Evolutionary conservation across 2,113 vertebrate species (phyloP).

Genomic region (Macrotis lagotis): DNA sequence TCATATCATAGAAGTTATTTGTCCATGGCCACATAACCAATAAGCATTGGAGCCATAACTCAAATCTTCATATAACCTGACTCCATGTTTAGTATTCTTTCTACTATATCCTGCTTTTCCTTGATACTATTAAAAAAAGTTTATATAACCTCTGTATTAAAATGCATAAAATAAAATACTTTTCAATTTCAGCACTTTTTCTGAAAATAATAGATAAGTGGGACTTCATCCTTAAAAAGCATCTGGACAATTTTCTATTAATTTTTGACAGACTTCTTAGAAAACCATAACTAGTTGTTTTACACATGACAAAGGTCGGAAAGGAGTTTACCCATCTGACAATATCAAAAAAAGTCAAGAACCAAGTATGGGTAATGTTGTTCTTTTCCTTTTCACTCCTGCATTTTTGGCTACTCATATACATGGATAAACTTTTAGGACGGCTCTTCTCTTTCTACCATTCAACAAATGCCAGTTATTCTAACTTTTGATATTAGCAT

Average conservation of each 20-base stretch:
- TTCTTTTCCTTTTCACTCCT: background rate
- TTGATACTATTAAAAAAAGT: background rate
- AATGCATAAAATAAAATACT: background rate
- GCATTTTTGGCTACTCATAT: background rate
- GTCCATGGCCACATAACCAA: background rate
- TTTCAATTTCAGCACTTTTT: slow-evolving; percentile 44
- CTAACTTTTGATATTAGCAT: background rate
- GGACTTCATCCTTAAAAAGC: background rate
- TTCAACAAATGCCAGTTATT: background rate
- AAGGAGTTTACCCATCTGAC: background rate
- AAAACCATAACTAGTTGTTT: background rate
- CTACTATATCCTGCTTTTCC: background rate
- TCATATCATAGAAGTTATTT: background rate
- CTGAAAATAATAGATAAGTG: slow-evolving; percentile 53
- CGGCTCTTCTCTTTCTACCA: background rate
- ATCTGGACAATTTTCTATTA: background rate
- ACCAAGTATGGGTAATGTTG: background rate
- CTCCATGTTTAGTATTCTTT: background rate
- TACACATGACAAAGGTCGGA: slow-evolving; percentile 2
- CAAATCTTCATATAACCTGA: background rate
- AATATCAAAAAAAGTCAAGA: background rate
- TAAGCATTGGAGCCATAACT: background rate
- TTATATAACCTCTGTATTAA: background rate
- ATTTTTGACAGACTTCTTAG: background rate
- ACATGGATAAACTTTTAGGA: background rate